phyloP scores from a whole-genome alignment of 37 sponge, comb jelly and placozoan genomes.

The Beroe forskalii region DNA sequence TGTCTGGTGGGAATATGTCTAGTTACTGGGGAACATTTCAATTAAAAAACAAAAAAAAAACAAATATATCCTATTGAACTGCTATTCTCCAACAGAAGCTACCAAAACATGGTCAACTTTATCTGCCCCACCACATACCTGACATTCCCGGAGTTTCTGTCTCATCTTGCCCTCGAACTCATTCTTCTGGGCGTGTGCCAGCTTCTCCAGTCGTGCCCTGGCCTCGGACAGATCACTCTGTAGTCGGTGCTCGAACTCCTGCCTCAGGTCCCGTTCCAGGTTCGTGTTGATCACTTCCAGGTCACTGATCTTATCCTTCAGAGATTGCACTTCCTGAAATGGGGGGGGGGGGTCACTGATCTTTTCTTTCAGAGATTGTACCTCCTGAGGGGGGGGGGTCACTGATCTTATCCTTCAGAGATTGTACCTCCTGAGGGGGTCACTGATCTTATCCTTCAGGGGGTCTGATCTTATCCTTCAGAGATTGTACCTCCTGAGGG shows the following conservation, averaged over 20 bases:
- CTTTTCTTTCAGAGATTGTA: conserved; percentile 46
- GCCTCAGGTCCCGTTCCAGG: conserved; percentile 43
- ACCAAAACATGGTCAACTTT: too few relatives aligned
- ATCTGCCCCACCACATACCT: too few relatives aligned
- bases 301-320: conserved; percentile 58
- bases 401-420: conserved; percentile 54
- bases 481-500: conserved; percentile 20
- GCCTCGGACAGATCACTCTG: conserved; percentile 49
- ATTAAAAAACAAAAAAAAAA: too few relatives aligned
- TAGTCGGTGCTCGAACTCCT: conserved; percentile 50
- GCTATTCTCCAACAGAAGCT: too few relatives aligned
- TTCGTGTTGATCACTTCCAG: conserved; percentile 60
- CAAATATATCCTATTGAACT: too few relatives aligned
- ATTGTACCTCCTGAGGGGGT: conserved; percentile 56
- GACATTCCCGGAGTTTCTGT: conserved; percentile 33
- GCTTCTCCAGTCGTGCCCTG: conserved; percentile 48
- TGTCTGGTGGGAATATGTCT: neutral
- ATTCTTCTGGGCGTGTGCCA: conserved; percentile 61
- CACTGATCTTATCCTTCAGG: conserved; percentile 53
- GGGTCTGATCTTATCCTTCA: conserved; percentile 42
- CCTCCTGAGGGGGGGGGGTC: conserved; percentile 8
- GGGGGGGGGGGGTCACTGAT: conserved; percentile 4
- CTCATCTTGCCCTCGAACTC: conserved; percentile 58
- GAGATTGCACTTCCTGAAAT: conserved; percentile 28
- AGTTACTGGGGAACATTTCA: too few relatives aligned